These are phyloP conservation scores for Syndactyla subalaris DNA, from an alignment of 2,797 vertebrate genomes.

Conservation along the genomic window DNA sequence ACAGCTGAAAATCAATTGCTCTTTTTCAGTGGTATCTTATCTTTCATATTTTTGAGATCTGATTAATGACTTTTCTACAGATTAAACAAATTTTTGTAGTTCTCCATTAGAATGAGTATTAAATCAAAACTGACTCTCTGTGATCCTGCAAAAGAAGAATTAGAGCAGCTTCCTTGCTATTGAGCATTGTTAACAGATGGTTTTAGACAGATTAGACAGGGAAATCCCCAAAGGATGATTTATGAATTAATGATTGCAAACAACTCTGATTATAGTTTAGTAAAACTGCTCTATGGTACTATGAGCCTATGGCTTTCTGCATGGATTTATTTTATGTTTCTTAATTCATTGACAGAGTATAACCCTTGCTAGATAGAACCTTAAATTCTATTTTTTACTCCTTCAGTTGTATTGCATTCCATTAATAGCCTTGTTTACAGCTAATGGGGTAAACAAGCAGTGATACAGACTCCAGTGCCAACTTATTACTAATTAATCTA, in stretches of 20 bases:
- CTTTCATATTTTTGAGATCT: slow-evolving; percentile 6
- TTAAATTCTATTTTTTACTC: not conserved
- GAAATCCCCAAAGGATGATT: slow-evolving; percentile 44
- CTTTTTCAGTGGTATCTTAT: not conserved
- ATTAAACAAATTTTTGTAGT: slow-evolving; percentile 6
- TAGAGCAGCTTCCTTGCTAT: slow-evolving; percentile 35
- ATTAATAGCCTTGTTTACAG: not conserved
- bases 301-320: not conserved
- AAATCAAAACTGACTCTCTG: not conserved
- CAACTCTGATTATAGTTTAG: slow-evolving; percentile 47
- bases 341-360: not conserved
- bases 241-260: slow-evolving; percentile 59
- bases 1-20: slow-evolving; percentile 18
- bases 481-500: not conserved
- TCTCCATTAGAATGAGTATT: not conserved
- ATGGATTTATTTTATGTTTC: not conserved
- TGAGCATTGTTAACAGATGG: slow-evolving; percentile 60
- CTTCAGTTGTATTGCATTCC: not conserved
- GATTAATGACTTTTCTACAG: slow-evolving; percentile 16
- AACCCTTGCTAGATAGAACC: not conserved
- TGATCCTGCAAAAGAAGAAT: slow-evolving; percentile 18
- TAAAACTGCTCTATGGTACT: not conserved
- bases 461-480: not conserved
- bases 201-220: slow-evolving; percentile 59
- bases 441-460: not conserved